Evolutionary conservation across 2,797 vertebrate genomes (phyloP), one percentile per base, ranked within the genome.

Genomic region (Gobio occitaniae): DNA sequence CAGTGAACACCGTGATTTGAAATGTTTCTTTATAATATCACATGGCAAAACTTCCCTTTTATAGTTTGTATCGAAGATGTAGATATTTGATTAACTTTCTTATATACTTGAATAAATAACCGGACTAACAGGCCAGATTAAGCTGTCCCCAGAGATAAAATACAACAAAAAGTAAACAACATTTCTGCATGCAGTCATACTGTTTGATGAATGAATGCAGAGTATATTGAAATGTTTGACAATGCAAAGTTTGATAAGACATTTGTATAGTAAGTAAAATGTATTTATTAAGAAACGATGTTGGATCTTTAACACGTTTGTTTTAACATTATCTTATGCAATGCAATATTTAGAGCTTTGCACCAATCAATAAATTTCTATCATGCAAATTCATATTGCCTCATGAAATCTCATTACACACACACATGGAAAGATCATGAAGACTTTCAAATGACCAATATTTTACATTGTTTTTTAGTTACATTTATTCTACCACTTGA

Each of bases 181-280:
- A 41, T 41, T 41, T 44, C 38, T 21, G 21, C 56, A 54, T 77
- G 41, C 29, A 38, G 29, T 41, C 21, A 77, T 69, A 68, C 16
- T 41, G 36, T 68, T 36, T 68, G 65, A 68, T 68, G 48, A 68
- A 25, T 47, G 44, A 11, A 56, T 69, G 16, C 15, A 83, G 13
- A 71, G 29, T 17, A n/a, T 66, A 71, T 61, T 72, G 44, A 21
- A 85, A 80, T 61, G 44, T 61, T 44, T 77, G 6, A 54, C 47
- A 19, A 65, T 32, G 29, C 56, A 63, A 59, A 66, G 36, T 25
- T 83, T 56, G 47, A 72, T 6, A 38, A 71, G 50, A 84, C 44
- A 84, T 84, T 91, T 93, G 93, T 92, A 93, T 91, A 93, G n/a
- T 91, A 89, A 70, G 84, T 69, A 48, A 78, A 69, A 17, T 29